Percentiles rank a stretch among this genome's conserved stretches.
Evolutionary conservation across 2,797 vertebrate species (phyloP).

Genomic region (Heteromormyrus szaboi): DNA sequence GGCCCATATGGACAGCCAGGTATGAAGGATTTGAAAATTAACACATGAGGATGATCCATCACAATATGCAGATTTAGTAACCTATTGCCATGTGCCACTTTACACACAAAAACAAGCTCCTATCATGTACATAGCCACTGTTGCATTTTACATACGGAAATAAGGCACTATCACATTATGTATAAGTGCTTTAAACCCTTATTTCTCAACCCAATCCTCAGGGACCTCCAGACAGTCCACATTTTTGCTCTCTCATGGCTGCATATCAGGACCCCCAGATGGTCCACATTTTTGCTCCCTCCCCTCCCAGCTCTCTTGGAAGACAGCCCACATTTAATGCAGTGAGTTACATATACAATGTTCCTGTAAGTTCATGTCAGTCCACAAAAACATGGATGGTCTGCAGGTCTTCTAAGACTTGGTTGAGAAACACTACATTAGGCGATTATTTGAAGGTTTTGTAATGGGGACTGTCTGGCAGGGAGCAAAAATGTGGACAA

Average conservation of each 20-base stretch:
- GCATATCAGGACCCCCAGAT: background rate
- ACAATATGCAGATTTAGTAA: background rate
- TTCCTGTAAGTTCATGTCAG: background rate
- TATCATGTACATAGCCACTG: background rate
- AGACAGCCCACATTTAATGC: background rate
- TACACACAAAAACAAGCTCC: background rate
- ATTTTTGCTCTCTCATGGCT: background rate
- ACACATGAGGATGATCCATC: background rate
- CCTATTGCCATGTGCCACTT: background rate
- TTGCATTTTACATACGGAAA: background rate
- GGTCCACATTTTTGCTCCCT: background rate
- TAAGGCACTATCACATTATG: background rate
- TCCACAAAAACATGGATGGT: background rate
- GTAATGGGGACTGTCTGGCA: background rate
- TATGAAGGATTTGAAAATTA: background rate
- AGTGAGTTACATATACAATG: background rate
- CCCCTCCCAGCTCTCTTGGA: background rate
- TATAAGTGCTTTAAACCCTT: background rate
- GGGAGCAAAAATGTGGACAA: background rate
- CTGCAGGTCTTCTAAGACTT: background rate
- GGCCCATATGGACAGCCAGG: background rate
- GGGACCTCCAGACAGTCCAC: background rate
- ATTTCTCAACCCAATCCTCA: background rate
- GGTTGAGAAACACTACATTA: background rate
- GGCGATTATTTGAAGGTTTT: background rate